Evolutionary conservation across 2,888 invertebrate species (phyloP).

Genomic region (Buathra laborator): DNA sequence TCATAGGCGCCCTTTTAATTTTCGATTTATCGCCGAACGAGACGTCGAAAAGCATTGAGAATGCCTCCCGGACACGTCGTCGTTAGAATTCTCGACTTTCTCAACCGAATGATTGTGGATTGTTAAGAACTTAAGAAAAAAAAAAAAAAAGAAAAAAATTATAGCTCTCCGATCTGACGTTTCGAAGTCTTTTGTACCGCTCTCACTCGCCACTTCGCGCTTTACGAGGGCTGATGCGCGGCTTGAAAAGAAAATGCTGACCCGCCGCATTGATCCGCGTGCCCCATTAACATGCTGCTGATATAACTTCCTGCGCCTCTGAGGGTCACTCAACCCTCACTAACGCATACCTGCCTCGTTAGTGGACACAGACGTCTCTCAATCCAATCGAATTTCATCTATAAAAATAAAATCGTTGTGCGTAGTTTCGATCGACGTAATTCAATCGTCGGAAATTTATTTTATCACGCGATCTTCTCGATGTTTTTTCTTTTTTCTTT

Average conservation of each 20-base stretch:
- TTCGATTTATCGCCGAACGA: constrained; percentile 25
- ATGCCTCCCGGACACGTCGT: constrained; percentile 42
- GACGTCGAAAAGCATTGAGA: constrained; percentile 33
- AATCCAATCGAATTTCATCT: too few relatives aligned
- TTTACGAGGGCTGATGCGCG: not conserved
- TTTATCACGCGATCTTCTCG: not conserved
- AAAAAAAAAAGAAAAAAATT: constrained; percentile 34
- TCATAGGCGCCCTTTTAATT: constrained; percentile 37
- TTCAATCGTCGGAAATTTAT: not conserved
- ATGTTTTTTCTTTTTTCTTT: not conserved
- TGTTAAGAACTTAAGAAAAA: not conserved
- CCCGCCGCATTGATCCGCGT: constrained; percentile 34
- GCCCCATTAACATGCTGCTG: constrained; percentile 62
- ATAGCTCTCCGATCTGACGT: constrained; percentile 26
- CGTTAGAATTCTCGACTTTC: constrained; percentile 62
- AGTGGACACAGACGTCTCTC: not conserved
- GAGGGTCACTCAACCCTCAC: constrained; percentile 54
- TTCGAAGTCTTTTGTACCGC: not conserved
- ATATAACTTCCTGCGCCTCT: constrained; percentile 58
- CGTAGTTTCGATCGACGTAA: not conserved
- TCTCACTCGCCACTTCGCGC: not conserved
- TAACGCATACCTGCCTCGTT: constrained; percentile 37
- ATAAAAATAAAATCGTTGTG: not conserved
- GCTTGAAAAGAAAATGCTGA: constrained; percentile 42
- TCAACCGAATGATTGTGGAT: constrained; percentile 32